Conservation (phyloP, 2,113 vertebrate species). For the Dasypus novemcinctus region DNA sequence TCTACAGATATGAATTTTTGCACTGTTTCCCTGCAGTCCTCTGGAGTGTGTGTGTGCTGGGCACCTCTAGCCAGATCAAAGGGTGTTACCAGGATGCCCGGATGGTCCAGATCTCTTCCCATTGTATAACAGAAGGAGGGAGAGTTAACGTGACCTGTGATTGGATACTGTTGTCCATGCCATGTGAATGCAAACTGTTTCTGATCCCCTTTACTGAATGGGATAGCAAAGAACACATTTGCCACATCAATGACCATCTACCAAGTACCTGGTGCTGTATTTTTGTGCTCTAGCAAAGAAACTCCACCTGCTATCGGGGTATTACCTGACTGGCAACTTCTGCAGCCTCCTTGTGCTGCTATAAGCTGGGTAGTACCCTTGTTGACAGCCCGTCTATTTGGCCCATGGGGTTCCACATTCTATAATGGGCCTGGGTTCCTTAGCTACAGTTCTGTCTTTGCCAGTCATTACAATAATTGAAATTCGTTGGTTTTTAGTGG, state of each 20-base stretch:
- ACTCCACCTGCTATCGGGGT: background rate
- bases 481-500: background rate
- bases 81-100: background rate
- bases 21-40: background rate
- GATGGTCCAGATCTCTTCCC: no score
- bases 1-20: background rate
- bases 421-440: background rate
- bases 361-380: no score
- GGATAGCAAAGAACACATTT: background rate
- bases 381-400: background rate
- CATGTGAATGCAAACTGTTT: background rate
- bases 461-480: background rate
- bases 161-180: background rate
- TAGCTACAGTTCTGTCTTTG: background rate
- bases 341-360: background rate
- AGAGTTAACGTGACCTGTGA: background rate
- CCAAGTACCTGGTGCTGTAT: background rate
- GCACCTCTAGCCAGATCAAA: no score
- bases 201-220: background rate
- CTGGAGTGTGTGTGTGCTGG: background rate
- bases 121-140: no score
- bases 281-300: background rate
- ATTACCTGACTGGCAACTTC: background rate
- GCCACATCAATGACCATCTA: background rate
- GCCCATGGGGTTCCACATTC: background rate